A percentile compares a stretch with the other conserved stretches of the same genome.
Evolutionary conservation across 2,113 vertebrate species (phyloP).

Genomic region (Globicephala melas): DNA sequence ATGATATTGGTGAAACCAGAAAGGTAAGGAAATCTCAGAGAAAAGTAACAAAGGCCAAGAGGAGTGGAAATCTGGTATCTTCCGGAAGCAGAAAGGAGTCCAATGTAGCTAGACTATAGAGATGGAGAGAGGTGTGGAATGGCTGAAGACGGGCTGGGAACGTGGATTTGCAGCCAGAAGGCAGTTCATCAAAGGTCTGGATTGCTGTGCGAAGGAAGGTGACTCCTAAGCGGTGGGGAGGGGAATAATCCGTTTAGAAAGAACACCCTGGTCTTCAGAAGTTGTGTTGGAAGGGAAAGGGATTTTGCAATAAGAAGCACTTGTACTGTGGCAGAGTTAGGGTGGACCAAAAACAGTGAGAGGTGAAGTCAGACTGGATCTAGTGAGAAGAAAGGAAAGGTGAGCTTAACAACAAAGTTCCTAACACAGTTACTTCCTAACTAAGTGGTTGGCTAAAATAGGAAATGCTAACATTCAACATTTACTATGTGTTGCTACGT

Average conservation of each 20-base stretch:
- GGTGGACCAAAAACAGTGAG: neutral
- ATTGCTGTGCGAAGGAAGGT: neutral
- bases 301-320: neutral
- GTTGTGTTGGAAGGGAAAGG: neutral
- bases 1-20: neutral
- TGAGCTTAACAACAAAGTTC: neutral
- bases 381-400: neutral
- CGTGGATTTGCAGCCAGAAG: neutral
- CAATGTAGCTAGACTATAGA: no score
- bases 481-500: accelerated
- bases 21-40: neutral
- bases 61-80: neutral
- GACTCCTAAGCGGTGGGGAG: neutral
- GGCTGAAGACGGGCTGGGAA: neutral
- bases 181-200: neutral
- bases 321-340: neutral
- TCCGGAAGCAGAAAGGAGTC: neutral
- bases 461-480: neutral
- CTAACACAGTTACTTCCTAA: neutral
- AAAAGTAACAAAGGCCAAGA: neutral
- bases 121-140: neutral
- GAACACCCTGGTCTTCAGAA: neutral
- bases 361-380: neutral
- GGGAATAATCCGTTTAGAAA: neutral
- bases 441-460: neutral